Base-by-base conservation (phyloP, 2,888 invertebrate species). In the Pherbina coryleti region DNA sequence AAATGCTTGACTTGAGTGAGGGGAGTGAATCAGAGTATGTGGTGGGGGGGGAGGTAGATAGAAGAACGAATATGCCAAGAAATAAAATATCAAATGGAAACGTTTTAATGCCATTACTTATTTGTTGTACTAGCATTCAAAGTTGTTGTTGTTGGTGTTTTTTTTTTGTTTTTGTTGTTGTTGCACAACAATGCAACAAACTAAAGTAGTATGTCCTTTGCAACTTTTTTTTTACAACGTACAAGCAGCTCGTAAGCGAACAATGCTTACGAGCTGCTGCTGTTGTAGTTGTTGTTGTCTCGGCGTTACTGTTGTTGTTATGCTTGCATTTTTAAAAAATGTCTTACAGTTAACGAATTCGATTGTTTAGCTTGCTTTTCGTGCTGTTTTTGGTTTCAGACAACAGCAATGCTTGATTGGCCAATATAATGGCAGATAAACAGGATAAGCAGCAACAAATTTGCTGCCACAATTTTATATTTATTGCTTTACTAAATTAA, bases 81-180 rank as follows among this genome's bases (percentile, higher is more conserved):
- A 31, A 70, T 28, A 70, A 70, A 53, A 53, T 70, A 66, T 66
- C 64, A 66, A 66, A 66, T 66, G 64, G 64, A 66, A 66, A 66
- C 64, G 53, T 70, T 53, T 51, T 70, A 70, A 70, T 31, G 51
- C 70, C 70, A 53, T 70, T 70, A 70, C 53, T 70, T 70, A 70
- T 70, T 51, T 70, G 70, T 70, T 53, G 70, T 28, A 28, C 31
- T 66, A 44, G 57, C n/a, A 31, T 66, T 34, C 49, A 69, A n/a
- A 31, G 17, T 22, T 31, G 51, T 31, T 60, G 8, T 55, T n/a
- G n/a, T n/a, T n/a, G n/a, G n/a, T n/a, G n/a, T 53, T 53, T 17
- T 7, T 7, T 60, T 60, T 4, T 60, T 28, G 7, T 14, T 64
- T n/a, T 2, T 8, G 3, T 64, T 64, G 31, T 28, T 66, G 14